A percentile compares a stretch with the other conserved stretches of the same genome.
phyloP scores from a whole-genome alignment of 2,113 vertebrate genomes.

The Garra rufa region DNA sequence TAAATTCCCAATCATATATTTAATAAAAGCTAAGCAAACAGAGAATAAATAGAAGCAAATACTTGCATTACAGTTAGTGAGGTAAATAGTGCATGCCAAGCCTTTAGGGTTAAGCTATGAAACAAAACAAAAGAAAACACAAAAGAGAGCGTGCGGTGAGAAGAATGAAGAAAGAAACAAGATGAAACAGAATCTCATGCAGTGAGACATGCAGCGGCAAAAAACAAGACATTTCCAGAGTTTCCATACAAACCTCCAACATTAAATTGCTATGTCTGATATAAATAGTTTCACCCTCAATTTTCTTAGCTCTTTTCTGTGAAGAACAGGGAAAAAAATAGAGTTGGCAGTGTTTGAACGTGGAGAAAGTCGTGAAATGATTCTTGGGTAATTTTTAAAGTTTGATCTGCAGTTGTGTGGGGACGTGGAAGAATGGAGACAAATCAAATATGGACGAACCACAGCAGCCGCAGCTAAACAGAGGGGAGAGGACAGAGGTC shows the following conservation, averaged over 20 bases:
- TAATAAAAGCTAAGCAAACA: conserved; percentile 53
- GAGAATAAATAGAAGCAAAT: conserved; percentile 61
- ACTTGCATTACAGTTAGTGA: conserved; percentile 77
- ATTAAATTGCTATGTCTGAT: conserved; percentile 99
- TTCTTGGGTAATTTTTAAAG: conserved; percentile 33
- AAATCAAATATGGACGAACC: conserved; percentile 42
- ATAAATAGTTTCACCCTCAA: conserved; percentile 99
- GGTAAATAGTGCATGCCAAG: conserved; percentile 78
- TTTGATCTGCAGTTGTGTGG: conserved; percentile 44
- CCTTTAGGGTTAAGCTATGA: conserved; percentile 72
- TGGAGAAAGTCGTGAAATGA: conserved; percentile 47
- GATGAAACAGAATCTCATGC: conserved; percentile 52
- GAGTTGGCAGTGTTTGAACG: conserved; percentile 81
- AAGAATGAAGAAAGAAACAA: conserved; percentile 52
- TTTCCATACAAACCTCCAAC: conserved; percentile 99
- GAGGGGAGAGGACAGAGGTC: neutral
- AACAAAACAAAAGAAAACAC: conserved; percentile 48
- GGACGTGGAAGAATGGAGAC: conserved; percentile 28
- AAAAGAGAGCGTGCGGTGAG: conserved; percentile 32
- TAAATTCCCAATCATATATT: conserved; percentile 80
- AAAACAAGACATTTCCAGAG: conserved; percentile 69
- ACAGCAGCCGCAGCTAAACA: conserved; percentile 16
- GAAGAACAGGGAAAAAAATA: conserved; percentile 77
- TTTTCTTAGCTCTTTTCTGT: conserved; percentile 99
- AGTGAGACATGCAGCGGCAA: conserved; percentile 56